Evolutionary conservation across 2,888 invertebrate species (phyloP), one percentile per base, ranked within the genome.

Genomic region (Drosophila neoperkinsi): DNA sequence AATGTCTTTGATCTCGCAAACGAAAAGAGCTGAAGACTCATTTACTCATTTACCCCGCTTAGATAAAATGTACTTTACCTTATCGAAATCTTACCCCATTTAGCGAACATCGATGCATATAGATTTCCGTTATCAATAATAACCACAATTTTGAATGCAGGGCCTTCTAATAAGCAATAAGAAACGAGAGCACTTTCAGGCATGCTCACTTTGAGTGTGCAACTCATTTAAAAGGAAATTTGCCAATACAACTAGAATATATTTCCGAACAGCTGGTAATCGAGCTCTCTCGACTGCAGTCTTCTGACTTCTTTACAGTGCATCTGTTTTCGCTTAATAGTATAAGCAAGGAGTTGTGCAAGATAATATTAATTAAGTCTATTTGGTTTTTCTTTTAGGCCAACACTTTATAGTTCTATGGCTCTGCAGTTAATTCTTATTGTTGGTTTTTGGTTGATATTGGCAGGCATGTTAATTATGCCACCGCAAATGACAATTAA

Each of bases 401-500:
- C 3, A 43, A 2, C 21, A 43, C 11, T 46, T 30, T 50, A 10
- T 30, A 11, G 11, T 11, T 0, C 4, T 13, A 11, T 18, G 2
- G 18, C 25, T 52, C 5, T 3, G 9, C 10, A 10, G 7, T 10
- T 21, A 21, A 11, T n/a, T 16, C 18, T 5, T 21, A 41, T 34
- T 68, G 34, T 52, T 50, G 49, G 38, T 43, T 36, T 60, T 53
- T 52, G 67, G 66, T 69, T 66, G 64, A 71, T 70, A 64, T 73
- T 25, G 55, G 49, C 67, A 68, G 41, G 64, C 66, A 71, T 72
- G 74, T 53, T 25, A 79, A 83, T 81, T 74, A 79, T 68, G 62
- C 52, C 62, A 59, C 58, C 79, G 68, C 38, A 80, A 81, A 71
- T 76, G 79, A 82, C 82, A 81, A 82, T 77, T 77, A 74, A 82